Evolutionary conservation across 2,113 vertebrate genomes (phyloP).

Genomic region (Dissostichus mawsoni): DNA sequence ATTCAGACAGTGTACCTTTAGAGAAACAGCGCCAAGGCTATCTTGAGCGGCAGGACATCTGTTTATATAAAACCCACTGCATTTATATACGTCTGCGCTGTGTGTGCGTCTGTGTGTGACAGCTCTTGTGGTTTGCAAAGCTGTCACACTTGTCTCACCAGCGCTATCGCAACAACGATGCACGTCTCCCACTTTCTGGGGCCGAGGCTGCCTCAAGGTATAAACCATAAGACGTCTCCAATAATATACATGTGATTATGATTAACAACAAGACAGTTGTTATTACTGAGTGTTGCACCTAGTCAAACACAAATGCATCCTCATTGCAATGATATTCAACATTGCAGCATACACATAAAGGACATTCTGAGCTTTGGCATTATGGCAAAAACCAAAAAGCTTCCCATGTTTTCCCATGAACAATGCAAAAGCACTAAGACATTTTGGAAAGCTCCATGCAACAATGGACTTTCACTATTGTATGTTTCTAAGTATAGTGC

Average conservation of each 20-base stretch:
- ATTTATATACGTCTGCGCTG: constrained; percentile 54
- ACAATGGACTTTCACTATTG: not conserved
- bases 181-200: constrained; percentile 21
- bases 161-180: not conserved
- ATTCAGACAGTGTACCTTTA: constrained; percentile 55
- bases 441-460: not conserved
- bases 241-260: not conserved
- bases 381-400: not conserved
- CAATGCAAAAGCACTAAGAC: not conserved
- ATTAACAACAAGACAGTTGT: not conserved
- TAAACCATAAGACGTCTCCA: not conserved
- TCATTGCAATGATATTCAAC: not conserved
- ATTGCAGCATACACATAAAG: not conserved
- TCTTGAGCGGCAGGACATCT: constrained; percentile 63
- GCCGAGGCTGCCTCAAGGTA: not conserved
- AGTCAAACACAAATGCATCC: not conserved
- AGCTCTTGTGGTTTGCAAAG: constrained; percentile 28
- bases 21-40: constrained; percentile 50
- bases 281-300: not conserved
- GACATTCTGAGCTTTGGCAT: too few relatives aligned
- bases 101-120: constrained; percentile 7
- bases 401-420: not conserved
- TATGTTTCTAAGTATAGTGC: not conserved
- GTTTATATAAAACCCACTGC: constrained; percentile 54
- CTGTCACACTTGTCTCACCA: constrained; percentile 38